Conservation (phyloP, 2,113 vertebrate species). For the Pseudopipra pipra region DNA sequence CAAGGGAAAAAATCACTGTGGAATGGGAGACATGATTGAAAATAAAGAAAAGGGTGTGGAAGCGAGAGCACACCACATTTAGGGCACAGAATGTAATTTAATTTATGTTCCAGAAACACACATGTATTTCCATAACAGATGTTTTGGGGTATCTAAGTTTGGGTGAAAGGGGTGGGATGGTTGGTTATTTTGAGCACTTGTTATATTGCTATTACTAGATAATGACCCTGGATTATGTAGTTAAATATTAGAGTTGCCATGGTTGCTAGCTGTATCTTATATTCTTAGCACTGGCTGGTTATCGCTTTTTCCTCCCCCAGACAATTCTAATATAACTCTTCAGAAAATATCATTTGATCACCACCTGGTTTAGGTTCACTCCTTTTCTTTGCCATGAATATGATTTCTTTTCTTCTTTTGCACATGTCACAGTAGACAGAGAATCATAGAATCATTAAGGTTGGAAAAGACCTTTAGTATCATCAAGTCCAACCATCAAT, state of each 20-base stretch:
- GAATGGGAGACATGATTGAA: slow-evolving; percentile 28
- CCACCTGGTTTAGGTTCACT: slow-evolving; percentile 3
- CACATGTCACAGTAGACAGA: background rate
- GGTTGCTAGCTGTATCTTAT: slow-evolving; percentile 54
- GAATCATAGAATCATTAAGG: background rate
- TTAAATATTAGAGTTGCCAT: slow-evolving; percentile 68
- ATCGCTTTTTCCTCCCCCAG: slow-evolving; percentile 42
- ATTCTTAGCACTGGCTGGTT: slow-evolving; percentile 58
- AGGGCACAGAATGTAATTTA: slow-evolving; percentile 59
- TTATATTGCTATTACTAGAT: slow-evolving; percentile 67
- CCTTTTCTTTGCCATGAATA: background rate
- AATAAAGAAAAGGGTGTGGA: slow-evolving; percentile 61
- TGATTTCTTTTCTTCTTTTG: slow-evolving; percentile 6
- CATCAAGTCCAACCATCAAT: background rate
- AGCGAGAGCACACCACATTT: slow-evolving; percentile 29
- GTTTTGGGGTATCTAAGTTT: slow-evolving; percentile 62
- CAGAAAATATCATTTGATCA: slow-evolving; percentile 23
- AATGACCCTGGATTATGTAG: slow-evolving; percentile 62
- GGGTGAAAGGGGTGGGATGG: slow-evolving; percentile 59
- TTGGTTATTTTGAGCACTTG: slow-evolving; percentile 62
- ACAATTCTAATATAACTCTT: slow-evolving; percentile 49
- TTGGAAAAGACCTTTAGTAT: background rate
- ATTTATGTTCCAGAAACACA: slow-evolving; percentile 66
- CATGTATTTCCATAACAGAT: slow-evolving; percentile 67
- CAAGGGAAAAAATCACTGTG: slow-evolving; percentile 4